A percentile compares a stretch with the other conserved stretches of the same genome.
phyloP scores from a whole-genome alignment of 1,140 invertebrate species.

The Hylyphantes graminicola region DNA sequence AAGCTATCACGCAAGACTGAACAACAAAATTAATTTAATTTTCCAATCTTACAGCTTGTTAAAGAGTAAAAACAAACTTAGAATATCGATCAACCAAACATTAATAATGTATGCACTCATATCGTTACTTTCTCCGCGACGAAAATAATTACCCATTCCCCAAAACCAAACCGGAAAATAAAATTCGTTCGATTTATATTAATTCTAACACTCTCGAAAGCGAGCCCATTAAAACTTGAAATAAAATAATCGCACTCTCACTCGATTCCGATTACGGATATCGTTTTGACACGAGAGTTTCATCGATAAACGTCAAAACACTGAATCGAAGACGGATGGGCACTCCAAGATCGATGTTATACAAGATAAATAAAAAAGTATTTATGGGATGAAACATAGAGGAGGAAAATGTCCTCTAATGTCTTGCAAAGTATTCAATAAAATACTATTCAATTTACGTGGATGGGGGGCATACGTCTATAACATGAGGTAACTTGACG shows the following conservation, averaged over 20 bases:
- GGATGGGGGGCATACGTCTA: slow-evolving; percentile 51
- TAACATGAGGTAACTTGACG: slow-evolving; percentile 56
- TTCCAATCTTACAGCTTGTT: too few species aligned
- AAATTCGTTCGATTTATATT: slow-evolving; percentile 5
- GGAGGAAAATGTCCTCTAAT: slow-evolving; percentile 48
- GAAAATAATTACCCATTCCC: background rate
- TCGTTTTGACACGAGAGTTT: slow-evolving; percentile 48
- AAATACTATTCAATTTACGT: slow-evolving; percentile 57
- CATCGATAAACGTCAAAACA: slow-evolving; percentile 48
- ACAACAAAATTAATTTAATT: too few species aligned
- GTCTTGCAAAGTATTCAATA: slow-evolving; percentile 59
- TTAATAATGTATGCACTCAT: too few species aligned
- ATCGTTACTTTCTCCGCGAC: too few species aligned
- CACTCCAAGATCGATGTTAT: slow-evolving; percentile 50
- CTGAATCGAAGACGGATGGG: slow-evolving; percentile 47
- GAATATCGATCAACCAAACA: too few species aligned
- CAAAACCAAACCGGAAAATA: background rate
- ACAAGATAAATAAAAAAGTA: slow-evolving; percentile 28
- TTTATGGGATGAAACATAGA: slow-evolving; percentile 31
- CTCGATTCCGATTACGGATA: slow-evolving; percentile 41
- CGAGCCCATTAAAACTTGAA: background rate
- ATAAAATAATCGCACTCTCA: background rate
- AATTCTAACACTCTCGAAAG: slow-evolving; percentile 3
- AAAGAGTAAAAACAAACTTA: too few species aligned
- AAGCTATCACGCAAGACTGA: too few species aligned